phyloP scores from a whole-genome alignment of 2,797 vertebrate genomes.

The Phoxinus dragarum region DNA sequence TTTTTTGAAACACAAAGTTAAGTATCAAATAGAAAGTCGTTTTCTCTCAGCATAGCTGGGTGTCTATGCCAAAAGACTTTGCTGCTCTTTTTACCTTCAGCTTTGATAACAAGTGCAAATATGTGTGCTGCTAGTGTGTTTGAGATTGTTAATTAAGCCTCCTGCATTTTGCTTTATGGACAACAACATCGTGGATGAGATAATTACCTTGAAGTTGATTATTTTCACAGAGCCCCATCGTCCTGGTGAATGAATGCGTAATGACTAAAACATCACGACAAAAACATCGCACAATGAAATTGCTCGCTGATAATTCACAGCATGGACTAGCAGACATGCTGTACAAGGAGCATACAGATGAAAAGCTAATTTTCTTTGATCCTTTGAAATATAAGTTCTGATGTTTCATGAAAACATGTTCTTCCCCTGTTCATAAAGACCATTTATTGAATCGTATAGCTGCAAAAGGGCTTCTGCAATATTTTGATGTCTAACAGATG shows the following conservation, averaged over 20 bases:
- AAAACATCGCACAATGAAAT: slow-evolving; percentile 18
- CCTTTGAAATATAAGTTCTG: slow-evolving; percentile 8
- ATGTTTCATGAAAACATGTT: neutral
- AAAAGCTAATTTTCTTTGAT: neutral
- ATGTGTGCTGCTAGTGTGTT: slow-evolving; percentile 6
- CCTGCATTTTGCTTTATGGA: slow-evolving; percentile 15
- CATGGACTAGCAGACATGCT: neutral
- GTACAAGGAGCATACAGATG: slow-evolving; percentile 2
- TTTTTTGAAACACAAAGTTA: slow-evolving; percentile 20
- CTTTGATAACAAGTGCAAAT: slow-evolving; percentile 3
- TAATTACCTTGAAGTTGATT: slow-evolving; percentile 35
- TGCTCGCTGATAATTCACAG: neutral
- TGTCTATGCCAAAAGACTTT: neutral
- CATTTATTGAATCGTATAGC: neutral
- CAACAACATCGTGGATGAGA: slow-evolving; percentile 30
- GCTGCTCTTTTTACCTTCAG: slow-evolving; percentile 23
- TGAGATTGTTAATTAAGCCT: slow-evolving; percentile 24
- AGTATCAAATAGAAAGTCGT: slow-evolving; percentile 22
- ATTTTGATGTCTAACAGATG: neutral
- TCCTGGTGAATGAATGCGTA: neutral
- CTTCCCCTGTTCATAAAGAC: neutral
- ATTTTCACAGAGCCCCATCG: slow-evolving; percentile 27
- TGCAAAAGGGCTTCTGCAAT: neutral
- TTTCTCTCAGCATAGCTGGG: neutral
- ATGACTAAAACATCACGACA: neutral